Evolutionary conservation across 2,888 invertebrate species (phyloP), one percentile per base, ranked within the genome.

Genomic region (Alviniconcha strummeri): DNA sequence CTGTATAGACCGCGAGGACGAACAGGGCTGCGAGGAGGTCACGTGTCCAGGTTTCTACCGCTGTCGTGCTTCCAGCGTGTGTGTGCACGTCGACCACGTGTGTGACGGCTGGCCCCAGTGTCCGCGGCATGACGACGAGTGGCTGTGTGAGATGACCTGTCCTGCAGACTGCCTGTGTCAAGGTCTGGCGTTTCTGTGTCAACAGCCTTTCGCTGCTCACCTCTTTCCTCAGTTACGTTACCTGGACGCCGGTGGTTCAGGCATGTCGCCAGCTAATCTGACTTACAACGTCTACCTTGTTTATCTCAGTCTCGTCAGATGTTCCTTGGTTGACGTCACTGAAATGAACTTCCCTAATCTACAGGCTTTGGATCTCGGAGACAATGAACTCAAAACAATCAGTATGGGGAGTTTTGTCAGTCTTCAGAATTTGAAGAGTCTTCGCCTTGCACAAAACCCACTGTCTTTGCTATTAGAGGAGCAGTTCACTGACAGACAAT

Each of bases 41-140:
- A 60, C 77, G 9, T 85, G 85, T 72, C 69, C 57, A 15, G 83
- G 83, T 13, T 74, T 78, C 56, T 85, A 83, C 81, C 76, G 77
- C 11, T 85, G 85, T 74, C 76, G 78, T 57, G 56, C 72, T 13
- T 72, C 81, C 19, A 57, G 8, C 0, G 81, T 85, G 11, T 85
- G 85, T 64, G 78, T 85, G 11, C 81, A 83, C 69, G 15, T n/a
- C 9, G 81, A 81, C 36, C 83, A 85, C 69, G 56, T 85, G 57
- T 85, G 85, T 57, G 85, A 85, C 56, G 85, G 83, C 52, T 77
- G 83, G 77, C 81, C 83, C 19, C 83, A 83, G 67, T 85, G 85
- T 36, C 85, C 85, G 5, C 55, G 77, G 52, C 81, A 79, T 60
- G 85, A 85, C 52, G 85, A 85, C 56, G 85, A 85, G 60, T 4